phyloP scores from a whole-genome alignment of 2,113 vertebrate species.

The Bettongia penicillata region DNA sequence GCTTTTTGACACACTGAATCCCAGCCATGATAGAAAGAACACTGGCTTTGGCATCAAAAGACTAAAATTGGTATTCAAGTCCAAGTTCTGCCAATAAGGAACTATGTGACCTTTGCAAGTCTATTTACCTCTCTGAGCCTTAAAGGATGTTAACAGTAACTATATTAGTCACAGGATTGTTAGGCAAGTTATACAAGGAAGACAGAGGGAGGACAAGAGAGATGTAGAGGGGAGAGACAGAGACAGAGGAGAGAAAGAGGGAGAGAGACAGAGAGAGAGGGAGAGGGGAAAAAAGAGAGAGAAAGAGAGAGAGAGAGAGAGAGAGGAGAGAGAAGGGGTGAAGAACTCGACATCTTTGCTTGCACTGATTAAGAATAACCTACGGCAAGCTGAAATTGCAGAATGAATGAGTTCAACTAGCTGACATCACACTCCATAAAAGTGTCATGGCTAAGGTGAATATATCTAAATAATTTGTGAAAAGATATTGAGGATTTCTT shows the following conservation, averaged over 20 bases:
- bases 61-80: not conserved
- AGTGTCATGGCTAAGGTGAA: not conserved
- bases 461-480: not conserved
- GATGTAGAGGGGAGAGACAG: not conserved
- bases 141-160: not conserved
- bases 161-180: not conserved
- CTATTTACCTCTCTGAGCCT: not conserved
- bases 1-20: not conserved
- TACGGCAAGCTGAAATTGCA: not conserved
- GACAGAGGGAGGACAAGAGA: not conserved
- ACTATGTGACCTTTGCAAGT: not conserved
- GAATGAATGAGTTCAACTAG: not conserved
- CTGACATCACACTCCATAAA: not conserved
- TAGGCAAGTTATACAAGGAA: not conserved
- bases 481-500: constrained; percentile 1
- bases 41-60: not conserved
- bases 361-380: not conserved
- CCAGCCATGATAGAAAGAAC: not conserved
- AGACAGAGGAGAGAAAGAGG: too few species aligned
- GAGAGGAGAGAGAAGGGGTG: not conserved
- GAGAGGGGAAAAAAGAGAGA: too few species aligned
- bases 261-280: too few species aligned
- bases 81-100: not conserved
- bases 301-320: not conserved
- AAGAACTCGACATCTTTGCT: not conserved